A percentile compares a stretch with the other conserved stretches of the same genome.
Evolutionary conservation across 2,888 invertebrate genomes (phyloP).

Genomic region (Calameuta filiformis): DNA sequence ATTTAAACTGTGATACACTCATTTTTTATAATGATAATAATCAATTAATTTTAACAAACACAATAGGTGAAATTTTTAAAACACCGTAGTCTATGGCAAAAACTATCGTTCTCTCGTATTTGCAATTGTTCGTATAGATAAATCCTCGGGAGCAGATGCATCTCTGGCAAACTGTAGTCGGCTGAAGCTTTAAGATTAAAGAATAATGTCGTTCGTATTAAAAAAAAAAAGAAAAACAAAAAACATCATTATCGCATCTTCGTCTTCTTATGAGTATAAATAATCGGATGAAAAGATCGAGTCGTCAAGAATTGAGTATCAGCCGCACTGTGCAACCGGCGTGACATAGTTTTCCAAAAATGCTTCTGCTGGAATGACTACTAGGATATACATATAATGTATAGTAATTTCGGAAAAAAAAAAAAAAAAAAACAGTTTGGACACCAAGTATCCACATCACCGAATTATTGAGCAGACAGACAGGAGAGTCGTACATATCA

Average conservation of each 20-base stretch:
- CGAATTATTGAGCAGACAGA: slow-evolving; percentile 37
- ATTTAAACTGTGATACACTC: slow-evolving; percentile 57
- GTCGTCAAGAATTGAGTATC: not conserved
- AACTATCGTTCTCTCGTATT: slow-evolving; percentile 23
- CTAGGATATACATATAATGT: slow-evolving; percentile 3
- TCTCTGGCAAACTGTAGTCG: not conserved
- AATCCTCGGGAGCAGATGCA: not conserved
- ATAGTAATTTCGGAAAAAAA: slow-evolving; percentile 21
- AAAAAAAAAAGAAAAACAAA: not conserved
- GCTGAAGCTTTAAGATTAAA: not conserved
- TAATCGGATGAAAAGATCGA: not conserved
- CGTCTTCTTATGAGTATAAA: not conserved
- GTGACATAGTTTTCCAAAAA: slow-evolving; percentile 23
- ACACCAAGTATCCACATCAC: slow-evolving; percentile 1
- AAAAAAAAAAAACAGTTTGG: slow-evolving; percentile 21
- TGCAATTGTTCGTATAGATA: not conserved
- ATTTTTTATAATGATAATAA: slow-evolving; percentile 40
- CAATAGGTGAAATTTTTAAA: slow-evolving; percentile 41
- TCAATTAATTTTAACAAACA: slow-evolving; percentile 50
- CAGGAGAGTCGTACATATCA: slow-evolving; percentile 20
- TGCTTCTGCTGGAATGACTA: slow-evolving; percentile 34
- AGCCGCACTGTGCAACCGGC: not conserved
- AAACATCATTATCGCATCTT: not conserved
- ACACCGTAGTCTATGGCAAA: slow-evolving; percentile 35
- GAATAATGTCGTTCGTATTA: not conserved